Evolutionary conservation across 2,888 invertebrate species (phyloP), one percentile per base, ranked within the genome.

Genomic region (Nymphalis polychloros): DNA sequence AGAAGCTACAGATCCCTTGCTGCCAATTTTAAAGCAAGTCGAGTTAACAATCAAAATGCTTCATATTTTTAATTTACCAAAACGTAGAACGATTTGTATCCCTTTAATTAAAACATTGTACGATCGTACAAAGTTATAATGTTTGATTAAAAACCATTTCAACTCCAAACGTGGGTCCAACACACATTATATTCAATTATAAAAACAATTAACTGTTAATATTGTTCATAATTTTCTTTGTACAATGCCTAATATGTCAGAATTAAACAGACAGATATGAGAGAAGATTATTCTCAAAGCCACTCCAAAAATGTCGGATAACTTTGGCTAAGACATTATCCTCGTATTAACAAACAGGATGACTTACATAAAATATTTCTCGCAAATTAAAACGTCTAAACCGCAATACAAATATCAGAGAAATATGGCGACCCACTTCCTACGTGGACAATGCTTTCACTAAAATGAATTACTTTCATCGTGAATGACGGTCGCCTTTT

Each of bases 391-490:
- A 70, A 53, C n/a, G 46, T 63, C 59, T 55, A 41, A 69, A 50
- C 53, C 49, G 61, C 49, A 69, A 67, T 66, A 67, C 59, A 71
- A 63, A 68, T 60, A 64, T 48, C 60, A 76, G 74, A 73, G 76
- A 77, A 77, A 79, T 82, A 79, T 77, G 76, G 77, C 83, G 85
- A 84, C 87, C 86, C 77, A 79, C 79, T 86, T 84, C 72, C 72
- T 68, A 65, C 78, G 78, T 78, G 78, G 75, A 83, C 83, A 84
- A 84, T 81, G 81, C 78, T 82, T 78, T 74, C 76, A 79, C 79
- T 77, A 78, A 81, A 85, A 82, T 81, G 81, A 83, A 86, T 85
- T 85, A 84, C 82, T 81, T 78, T 78, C 73, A 73, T 77, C 76
- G 73, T 70, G 72, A 75, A 71, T 74, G 73, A 73, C 59, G 53